A percentile compares a stretch with the other conserved stretches of the same genome.
phyloP scores from a whole-genome alignment of 2,113 vertebrate species.

The Camelus dromedarius region DNA sequence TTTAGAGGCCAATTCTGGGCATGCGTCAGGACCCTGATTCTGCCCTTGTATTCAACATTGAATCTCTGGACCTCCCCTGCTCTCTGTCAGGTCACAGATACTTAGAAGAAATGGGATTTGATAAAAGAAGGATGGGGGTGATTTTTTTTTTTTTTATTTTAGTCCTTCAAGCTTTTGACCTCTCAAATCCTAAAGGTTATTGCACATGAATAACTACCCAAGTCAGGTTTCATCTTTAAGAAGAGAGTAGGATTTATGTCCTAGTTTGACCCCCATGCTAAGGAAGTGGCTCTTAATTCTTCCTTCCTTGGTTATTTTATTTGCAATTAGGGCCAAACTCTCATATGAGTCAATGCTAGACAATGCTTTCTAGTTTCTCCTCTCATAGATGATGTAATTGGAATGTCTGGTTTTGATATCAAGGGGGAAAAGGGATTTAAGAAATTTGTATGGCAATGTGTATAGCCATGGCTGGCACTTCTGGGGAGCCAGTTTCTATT shows the following conservation, averaged over 20 bases:
- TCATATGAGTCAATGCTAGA: not conserved
- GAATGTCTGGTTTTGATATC: not conserved
- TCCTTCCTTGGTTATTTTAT: not conserved
- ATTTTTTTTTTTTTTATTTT: not conserved
- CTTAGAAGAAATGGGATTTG: not conserved
- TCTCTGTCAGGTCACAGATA: not conserved
- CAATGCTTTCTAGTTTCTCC: not conserved
- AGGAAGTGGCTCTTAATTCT: not conserved
- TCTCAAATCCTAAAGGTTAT: not conserved
- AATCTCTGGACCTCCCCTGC: not conserved
- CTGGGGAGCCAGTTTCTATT: not conserved
- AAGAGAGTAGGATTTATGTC: not conserved
- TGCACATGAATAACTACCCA: not conserved
- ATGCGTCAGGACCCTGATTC: not conserved
- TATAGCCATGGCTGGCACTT: not conserved
- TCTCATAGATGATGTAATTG: not conserved
- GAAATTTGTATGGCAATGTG: not conserved
- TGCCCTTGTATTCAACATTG: slow-evolving; percentile 46
- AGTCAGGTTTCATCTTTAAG: not conserved
- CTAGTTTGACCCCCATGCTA: not conserved
- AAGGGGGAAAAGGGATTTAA: not conserved
- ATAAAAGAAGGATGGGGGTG: not conserved
- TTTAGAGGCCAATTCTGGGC: not conserved
- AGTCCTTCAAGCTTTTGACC: not conserved
- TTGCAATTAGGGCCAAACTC: not conserved